Evolutionary conservation across 64 coral and sea anemone genomes (phyloP).

Genomic region (Actinia equina): DNA sequence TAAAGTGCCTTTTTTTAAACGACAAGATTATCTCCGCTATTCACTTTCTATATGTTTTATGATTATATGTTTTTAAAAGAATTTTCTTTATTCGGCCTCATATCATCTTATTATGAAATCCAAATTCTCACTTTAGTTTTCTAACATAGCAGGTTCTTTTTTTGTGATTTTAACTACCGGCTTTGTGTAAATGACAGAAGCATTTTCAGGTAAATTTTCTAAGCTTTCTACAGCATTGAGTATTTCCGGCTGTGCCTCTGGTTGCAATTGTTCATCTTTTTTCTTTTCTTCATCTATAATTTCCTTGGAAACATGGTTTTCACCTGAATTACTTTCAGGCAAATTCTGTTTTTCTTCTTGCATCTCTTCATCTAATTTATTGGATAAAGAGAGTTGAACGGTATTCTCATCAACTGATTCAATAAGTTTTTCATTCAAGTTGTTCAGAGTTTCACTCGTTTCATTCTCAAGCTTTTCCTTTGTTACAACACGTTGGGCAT

Average conservation of each 20-base stretch:
- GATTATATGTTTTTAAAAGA: not conserved
- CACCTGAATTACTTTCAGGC: not conserved
- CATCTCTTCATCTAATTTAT: not conserved
- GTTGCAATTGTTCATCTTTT: not conserved
- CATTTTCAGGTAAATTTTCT: not conserved
- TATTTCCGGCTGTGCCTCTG: not conserved
- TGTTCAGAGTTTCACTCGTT: not conserved
- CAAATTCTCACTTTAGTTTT: not conserved
- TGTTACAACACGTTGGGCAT: not conserved
- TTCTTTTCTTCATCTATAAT: not conserved
- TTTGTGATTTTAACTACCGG: conserved; percentile 3
- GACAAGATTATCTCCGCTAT: too few relatives aligned
- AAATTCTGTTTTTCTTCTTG: not conserved
- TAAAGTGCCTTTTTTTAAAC: too few relatives aligned
- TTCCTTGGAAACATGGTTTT: not conserved
- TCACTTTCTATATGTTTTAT: not conserved
- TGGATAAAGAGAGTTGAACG: not conserved
- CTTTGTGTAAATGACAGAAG: conserved; percentile 6
- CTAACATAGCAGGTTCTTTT: not conserved
- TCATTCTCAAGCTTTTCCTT: not conserved
- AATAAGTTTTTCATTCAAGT: not conserved
- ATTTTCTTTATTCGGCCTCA: too few relatives aligned
- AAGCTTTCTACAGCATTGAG: not conserved
- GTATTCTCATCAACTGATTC: not conserved
- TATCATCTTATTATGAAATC: too few relatives aligned